Evolutionary conservation across 2,113 vertebrate genomes (phyloP).

Genomic region (Diadophis punctatus): DNA sequence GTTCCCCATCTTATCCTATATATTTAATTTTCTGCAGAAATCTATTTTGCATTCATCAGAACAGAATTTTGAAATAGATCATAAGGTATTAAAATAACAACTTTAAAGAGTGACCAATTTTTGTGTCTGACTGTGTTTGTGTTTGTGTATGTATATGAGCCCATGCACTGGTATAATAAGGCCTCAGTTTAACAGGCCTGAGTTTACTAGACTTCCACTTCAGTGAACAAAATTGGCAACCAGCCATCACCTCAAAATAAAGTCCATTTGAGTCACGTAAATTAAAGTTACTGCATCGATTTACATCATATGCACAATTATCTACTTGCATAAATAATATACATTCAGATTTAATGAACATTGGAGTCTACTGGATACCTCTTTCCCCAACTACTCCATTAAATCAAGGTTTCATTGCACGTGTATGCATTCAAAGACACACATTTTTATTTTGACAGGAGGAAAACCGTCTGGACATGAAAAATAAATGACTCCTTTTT

Average conservation of each 20-base stretch:
- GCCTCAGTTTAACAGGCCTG: background rate
- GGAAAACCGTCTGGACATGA: background rate
- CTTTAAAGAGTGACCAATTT: background rate
- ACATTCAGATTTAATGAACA: background rate
- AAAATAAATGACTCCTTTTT: constrained; percentile 1
- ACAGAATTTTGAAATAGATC: background rate
- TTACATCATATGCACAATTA: background rate
- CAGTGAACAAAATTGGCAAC: background rate
- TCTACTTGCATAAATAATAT: background rate
- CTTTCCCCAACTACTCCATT: background rate
- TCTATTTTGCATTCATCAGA: background rate
- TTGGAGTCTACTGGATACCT: background rate
- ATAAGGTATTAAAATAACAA: background rate
- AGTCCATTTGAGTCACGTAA: background rate
- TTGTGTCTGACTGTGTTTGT: background rate
- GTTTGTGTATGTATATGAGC: background rate
- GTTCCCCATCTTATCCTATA: background rate
- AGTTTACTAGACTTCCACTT: background rate
- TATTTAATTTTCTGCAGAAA: background rate
- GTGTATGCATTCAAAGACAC: background rate
- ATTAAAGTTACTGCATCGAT: background rate
- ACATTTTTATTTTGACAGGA: background rate
- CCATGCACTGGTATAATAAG: background rate
- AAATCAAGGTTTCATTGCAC: background rate
- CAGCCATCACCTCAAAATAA: background rate